Base-by-base conservation (phyloP, 1,140 invertebrate genomes). In the Stegodyphus dumicola region DNA sequence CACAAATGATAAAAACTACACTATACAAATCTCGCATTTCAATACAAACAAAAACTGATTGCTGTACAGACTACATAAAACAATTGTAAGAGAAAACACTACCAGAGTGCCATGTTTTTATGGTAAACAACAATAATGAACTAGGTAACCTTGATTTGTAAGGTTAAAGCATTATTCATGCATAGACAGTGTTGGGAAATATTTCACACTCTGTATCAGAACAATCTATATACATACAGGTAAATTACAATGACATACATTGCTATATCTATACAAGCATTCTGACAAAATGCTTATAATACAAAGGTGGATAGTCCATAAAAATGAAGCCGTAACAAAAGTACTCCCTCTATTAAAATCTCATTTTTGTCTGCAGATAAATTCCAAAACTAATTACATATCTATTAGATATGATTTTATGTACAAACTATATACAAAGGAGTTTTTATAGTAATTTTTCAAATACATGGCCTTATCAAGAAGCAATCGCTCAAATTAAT, bases 241-340 rank as follows among this genome's bases (percentile, higher is more conserved):
- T 11, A 60, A 60, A 11, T 9, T 60, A 60, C 15, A 11, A 15
- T 60, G 9, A 11, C 15, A 60, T 11, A 60, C 9, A 60, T 60
- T 11, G 15, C 9, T 11, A 60, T 11, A 15, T 11, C 56, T 11
- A 60, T 60, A 15, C 15, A 9, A 60, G 9, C 56, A 15, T 60
- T 60, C 15, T 60, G 9, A 11, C 9, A 60, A 60, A 60, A 11
- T 15, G 56, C 9, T 15, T 11, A 11, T 15, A 15, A 11, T 60
- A 15, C 56, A 11, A 15, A 60, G 9, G 9, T 11, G 17, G 11
- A 7, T 51, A 85, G 49, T 74, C 64, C 18, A 54, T 75, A 67
- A 75, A 56, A 85, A 85, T 67, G 81, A 76, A 76, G 52, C 54
- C 33, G 73, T 85, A 85, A 85, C 81, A 85, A 85, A 83, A 83